phyloP scores from a whole-genome alignment of 2,888 invertebrate species.

The Xanthia icteritia region DNA sequence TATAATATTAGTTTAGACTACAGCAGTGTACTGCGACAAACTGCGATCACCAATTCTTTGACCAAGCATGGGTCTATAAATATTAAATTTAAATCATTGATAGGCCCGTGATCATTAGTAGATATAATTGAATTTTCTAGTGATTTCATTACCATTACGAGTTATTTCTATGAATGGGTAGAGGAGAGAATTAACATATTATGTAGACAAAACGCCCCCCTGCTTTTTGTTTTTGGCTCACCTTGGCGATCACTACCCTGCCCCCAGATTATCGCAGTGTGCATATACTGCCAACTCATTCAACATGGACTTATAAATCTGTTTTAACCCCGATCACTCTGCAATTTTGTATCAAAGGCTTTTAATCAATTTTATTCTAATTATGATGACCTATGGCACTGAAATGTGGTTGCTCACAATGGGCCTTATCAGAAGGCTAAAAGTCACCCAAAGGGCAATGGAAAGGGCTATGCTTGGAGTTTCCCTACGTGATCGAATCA shows the following conservation, averaged over 20 bases:
- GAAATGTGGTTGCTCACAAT: too few species aligned
- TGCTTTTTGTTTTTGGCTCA: too few species aligned
- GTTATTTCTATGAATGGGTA: neutral
- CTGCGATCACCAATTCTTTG: neutral
- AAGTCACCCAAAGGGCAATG: too few species aligned
- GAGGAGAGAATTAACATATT: too few species aligned
- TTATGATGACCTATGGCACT: too few species aligned
- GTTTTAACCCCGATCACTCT: neutral
- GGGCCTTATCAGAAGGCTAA: too few species aligned
- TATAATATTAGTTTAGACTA: too few species aligned
- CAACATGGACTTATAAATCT: neutral
- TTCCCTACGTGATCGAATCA: too few species aligned
- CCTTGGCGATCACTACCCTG: too few species aligned
- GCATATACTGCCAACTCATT: neutral
- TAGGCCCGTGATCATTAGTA: neutral
- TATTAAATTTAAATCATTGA: neutral
- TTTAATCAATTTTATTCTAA: slow-evolving; percentile 4
- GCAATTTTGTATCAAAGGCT: neutral
- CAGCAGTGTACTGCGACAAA: neutral
- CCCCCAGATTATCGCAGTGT: too few species aligned
- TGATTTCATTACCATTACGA: neutral
- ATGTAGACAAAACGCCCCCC: neutral
- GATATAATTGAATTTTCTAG: too few species aligned
- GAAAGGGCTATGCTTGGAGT: too few species aligned
- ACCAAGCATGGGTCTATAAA: neutral